Base-by-base conservation (phyloP, 1,140 invertebrate genomes). In the Drusus annulatus region DNA sequence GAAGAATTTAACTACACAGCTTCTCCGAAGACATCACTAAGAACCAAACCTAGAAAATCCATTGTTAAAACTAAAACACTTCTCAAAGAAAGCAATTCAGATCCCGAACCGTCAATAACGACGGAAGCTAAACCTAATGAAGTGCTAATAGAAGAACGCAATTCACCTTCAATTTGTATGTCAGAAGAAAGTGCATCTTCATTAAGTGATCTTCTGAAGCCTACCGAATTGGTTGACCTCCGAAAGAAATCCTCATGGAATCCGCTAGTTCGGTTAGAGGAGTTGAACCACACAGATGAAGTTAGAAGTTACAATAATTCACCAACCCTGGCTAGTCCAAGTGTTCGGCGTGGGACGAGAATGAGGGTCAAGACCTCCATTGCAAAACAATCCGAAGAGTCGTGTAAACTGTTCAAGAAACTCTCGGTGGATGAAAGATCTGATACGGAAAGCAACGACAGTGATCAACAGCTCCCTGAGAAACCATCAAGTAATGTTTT, bases 401-500 rank as follows among this genome's bases (percentile, higher is more conserved):
- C 78, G 1, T 15, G 28, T 6, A 79, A 76, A 28, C 25, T 56
- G 13, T 19, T 75, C 0, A 74, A 80, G 71, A 71, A 83, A 54
- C 23, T 76, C 4, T 60, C 25, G 17, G 63, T 79, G 15, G 65
- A 54, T 62, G 52, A 50, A 21, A 31, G 58, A 50, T 68, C 77
- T 54, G 78, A 83, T 58, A 45, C 75, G 5, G 80, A 81, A 21
- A 68, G 78, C 79, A 73, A n/a, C 13, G 16, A 60, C 23, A 73
- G 16, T 56, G 78, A 73, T 8, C 52, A 51, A 7, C 2, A 51
- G 4, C n/a, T 36, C 8, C 54, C 60, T 7, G 82, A 83, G 78
- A 83, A 81, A 77, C 74, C 77, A n/a, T 76, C 79, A 15, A 36
- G 82, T 81, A 76, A 76, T 45, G 69, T 63, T 0, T 17, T n/a